These are phyloP conservation scores for Carabus problematicus DNA, from an alignment of 2,888 invertebrate genomes.

Conservation along the genomic window DNA sequence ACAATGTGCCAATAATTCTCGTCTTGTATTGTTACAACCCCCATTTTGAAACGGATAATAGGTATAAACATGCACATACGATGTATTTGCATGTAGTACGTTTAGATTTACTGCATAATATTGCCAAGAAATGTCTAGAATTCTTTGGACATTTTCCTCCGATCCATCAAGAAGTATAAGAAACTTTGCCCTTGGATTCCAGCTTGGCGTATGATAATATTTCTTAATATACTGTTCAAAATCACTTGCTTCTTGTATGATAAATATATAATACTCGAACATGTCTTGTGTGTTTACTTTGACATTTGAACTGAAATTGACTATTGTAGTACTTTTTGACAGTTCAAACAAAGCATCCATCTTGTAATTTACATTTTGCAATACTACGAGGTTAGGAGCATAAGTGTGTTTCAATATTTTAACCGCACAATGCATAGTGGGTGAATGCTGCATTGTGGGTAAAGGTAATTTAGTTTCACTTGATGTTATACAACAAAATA, in stretches of 20 bases:
- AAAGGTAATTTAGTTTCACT: no score
- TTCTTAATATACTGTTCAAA: neutral
- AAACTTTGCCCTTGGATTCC: conserved; percentile 10
- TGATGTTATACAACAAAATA: no score
- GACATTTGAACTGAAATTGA: no score
- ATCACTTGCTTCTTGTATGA: neutral
- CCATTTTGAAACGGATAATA: neutral
- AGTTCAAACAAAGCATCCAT: no score
- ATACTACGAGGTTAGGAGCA: no score
- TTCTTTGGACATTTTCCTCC: neutral
- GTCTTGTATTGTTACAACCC: neutral
- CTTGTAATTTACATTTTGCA: no score
- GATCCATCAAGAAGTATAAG: neutral
- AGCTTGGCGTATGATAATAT: neutral
- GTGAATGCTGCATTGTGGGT: no score
- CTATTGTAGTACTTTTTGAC: no score
- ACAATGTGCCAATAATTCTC: neutral
- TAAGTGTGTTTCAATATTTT: no score
- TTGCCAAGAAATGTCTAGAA: neutral
- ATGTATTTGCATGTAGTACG: neutral
- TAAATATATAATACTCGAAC: conserved; percentile 1
- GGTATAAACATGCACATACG: neutral
- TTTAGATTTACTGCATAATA: neutral
- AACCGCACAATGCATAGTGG: no score
- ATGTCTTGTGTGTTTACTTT: neutral